Evolutionary conservation across 1,140 invertebrate species (phyloP).

Genomic region (Brachystomella parvula): DNA sequence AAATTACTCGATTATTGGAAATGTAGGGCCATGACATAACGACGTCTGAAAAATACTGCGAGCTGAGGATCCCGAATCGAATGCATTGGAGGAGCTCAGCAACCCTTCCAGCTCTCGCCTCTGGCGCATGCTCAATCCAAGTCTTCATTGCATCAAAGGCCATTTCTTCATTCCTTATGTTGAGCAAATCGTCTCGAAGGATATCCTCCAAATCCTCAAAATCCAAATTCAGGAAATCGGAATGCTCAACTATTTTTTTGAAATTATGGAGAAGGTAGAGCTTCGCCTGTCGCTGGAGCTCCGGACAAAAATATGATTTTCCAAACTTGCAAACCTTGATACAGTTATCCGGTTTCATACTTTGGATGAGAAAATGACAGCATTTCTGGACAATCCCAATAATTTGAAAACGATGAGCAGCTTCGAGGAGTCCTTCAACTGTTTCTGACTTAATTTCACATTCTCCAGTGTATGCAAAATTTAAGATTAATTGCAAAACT

Average conservation of each 20-base stretch:
- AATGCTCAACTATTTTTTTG: conserved; percentile 23
- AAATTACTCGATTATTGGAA: background rate
- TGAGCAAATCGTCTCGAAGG: conserved; percentile 57
- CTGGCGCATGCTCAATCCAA: conserved; percentile 44
- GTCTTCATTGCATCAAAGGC: conserved; percentile 58
- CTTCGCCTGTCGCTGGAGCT: conserved; percentile 49
- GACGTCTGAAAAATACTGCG: conserved; percentile 52
- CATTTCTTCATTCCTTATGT: conserved; percentile 59
- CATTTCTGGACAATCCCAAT: conserved; percentile 56
- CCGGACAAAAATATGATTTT: conserved; percentile 56
- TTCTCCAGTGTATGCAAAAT: conserved; percentile 58
- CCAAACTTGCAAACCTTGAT: conserved; percentile 63
- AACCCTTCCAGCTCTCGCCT: conserved; percentile 48
- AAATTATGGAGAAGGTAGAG: conserved; percentile 44
- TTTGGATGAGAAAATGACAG: conserved; percentile 49
- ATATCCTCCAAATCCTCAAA: conserved; percentile 51
- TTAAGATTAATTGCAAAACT: conserved; percentile 49
- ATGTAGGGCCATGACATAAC: conserved; percentile 2
- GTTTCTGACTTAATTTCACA: conserved; percentile 53
- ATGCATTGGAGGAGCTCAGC: conserved; percentile 54
- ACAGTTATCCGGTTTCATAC: conserved; percentile 54
- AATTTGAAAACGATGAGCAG: conserved; percentile 57
- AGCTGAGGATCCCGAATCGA: conserved; percentile 58
- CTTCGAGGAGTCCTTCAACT: conserved; percentile 53
- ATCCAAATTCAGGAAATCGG: conserved; percentile 48